Percentiles rank a stretch among this genome's conserved stretches.
Evolutionary conservation across 2,888 invertebrate genomes (phyloP).

Genomic region (Tetragonula carbonaria): DNA sequence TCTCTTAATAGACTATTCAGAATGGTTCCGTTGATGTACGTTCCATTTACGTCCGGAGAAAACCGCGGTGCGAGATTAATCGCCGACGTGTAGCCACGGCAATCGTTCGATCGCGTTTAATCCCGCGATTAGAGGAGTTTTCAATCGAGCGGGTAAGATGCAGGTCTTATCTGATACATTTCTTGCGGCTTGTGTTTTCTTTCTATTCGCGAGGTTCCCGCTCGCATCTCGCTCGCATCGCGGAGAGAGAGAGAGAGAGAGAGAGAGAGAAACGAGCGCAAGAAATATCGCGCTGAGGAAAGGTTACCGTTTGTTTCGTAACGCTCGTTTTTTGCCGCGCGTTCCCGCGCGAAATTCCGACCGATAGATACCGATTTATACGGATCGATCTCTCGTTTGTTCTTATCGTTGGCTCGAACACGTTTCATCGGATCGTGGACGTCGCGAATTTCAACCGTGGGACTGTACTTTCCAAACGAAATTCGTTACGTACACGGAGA

Average conservation of each 20-base stretch:
- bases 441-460: background rate
- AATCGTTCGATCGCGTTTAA: conserved; percentile 58
- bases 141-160: conserved; percentile 29
- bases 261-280: background rate
- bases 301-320: conserved; percentile 48
- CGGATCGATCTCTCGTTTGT: conserved; percentile 23
- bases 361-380: conserved; percentile 17
- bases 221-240: conserved; percentile 27
- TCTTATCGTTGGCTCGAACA: conserved; percentile 5
- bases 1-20: conserved; percentile 57
- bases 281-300: conserved; percentile 49
- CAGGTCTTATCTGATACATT: conserved; percentile 56
- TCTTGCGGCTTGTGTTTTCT: conserved; percentile 50
- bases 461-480: conserved; percentile 11
- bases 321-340: conserved; percentile 30
- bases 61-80: conserved; percentile 57
- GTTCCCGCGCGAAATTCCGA: conserved; percentile 38
- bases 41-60: conserved; percentile 54
- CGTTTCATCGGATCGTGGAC: conserved; percentile 1
- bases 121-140: conserved; percentile 54
- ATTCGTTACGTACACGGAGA: background rate
- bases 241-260: background rate
- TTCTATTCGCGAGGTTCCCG: background rate
- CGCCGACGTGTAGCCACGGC: conserved; percentile 37
- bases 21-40: conserved; percentile 40